phyloP scores from a whole-genome alignment of 1,140 invertebrate genomes.

The Drosophila sp. region DNA sequence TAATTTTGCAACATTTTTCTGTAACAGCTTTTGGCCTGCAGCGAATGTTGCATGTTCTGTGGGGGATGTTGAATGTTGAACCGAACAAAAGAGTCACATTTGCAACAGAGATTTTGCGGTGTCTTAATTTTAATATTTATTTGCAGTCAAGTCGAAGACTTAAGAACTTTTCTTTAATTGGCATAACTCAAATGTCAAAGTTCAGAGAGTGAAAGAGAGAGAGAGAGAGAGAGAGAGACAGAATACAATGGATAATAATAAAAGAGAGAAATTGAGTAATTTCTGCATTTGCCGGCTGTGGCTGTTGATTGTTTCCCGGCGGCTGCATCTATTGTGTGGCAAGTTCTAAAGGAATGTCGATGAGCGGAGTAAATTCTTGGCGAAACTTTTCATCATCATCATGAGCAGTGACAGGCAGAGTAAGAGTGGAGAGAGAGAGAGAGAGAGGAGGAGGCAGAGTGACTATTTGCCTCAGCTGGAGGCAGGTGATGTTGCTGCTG shows the following conservation, averaged over 20 bases:
- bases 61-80: too few relatives aligned
- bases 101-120: constrained; percentile 20
- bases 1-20: constrained; percentile 17
- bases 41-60: constrained; percentile 16
- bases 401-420: constrained; percentile 20
- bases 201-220: constrained; percentile 49
- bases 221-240: constrained; percentile 44
- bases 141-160: constrained; percentile 24
- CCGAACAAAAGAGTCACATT: constrained; percentile 21
- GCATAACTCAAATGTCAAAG: constrained; percentile 57
- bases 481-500: constrained; percentile 29
- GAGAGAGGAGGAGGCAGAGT: not conserved
- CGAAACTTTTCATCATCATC: constrained; percentile 54
- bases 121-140: constrained; percentile 46
- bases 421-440: not conserved
- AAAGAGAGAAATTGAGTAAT: constrained; percentile 51
- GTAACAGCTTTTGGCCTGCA: constrained; percentile 14
- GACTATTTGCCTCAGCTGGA: not conserved
- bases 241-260: constrained; percentile 10
- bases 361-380: constrained; percentile 57
- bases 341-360: constrained; percentile 58
- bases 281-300: constrained; percentile 56
- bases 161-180: constrained; percentile 66
- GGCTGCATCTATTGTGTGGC: constrained; percentile 62
- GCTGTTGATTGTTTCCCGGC: constrained; percentile 69